Evolutionary conservation across 2,888 invertebrate genomes (phyloP), one percentile per base, ranked within the genome.

Genomic region (Dasypolia templi): DNA sequence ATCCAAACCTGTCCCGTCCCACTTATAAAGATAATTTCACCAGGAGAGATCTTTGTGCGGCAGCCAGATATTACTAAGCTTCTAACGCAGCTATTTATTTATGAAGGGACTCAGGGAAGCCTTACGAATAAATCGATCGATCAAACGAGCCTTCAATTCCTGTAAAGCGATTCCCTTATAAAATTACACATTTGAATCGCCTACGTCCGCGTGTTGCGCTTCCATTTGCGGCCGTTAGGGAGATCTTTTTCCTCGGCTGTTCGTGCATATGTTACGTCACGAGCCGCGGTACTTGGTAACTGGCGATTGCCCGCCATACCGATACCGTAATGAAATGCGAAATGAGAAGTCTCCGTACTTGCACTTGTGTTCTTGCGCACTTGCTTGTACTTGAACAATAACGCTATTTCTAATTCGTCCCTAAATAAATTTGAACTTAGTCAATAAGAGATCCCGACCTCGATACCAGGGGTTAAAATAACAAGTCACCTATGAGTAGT

Each of bases 211-310:
- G 70, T 77, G 75, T 76, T 77, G 70, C 61, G 79, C 65, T 81
- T 76, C 62, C 62, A 75, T 79, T 79, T 65, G 75, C 49, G 74
- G 80, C 74, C 76, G 72, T 75, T 75, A 72, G 83, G 81, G 77
- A 83, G 86, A 77, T 75, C 51, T 83, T 78, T 79, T 84, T 72
- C 78, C 73, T 76, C 61, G 68, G 79, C 72, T 58, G 66, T 78
- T 85, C 81, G 79, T 82, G 81, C 81, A 66, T 62, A 58, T 75
- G 78, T 85, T 87, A 88, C 88, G 87, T 87, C 87, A 88, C 80
- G 77, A 82, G 61, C 66, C 73, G 77, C 69, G 71, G 76, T 79
- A 78, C 86, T 84, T 88, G 79, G 84, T 78, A 75, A 82, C 80
- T 77, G 53, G 62, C 76, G 70, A 79, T 72, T 62, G 82, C 75